Percentiles rank a stretch among this genome's conserved stretches.
Evolutionary conservation across 2,888 invertebrate genomes (phyloP).

Genomic region (Eilema depressum): DNA sequence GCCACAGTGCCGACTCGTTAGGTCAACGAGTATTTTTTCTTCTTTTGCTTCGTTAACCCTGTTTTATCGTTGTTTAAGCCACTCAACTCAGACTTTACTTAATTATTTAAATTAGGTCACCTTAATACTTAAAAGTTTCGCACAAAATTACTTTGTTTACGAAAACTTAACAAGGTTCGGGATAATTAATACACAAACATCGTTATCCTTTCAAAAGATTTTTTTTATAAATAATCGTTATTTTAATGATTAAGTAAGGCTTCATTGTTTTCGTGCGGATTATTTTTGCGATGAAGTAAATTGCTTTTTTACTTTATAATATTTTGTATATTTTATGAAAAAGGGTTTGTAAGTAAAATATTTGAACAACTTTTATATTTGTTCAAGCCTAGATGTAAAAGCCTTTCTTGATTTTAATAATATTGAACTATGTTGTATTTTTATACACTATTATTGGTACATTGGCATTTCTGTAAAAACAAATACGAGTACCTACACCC

Average conservation of each 20-base stretch:
- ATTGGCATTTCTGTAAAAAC: too few relatives aligned
- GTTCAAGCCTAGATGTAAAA: not conserved
- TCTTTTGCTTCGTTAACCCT: slow-evolving; percentile 7
- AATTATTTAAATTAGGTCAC: slow-evolving; percentile 11
- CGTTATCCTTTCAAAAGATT: slow-evolving; percentile 18
- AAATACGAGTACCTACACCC: too few relatives aligned
- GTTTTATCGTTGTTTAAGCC: slow-evolving; percentile 6
- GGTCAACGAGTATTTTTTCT: too few relatives aligned
- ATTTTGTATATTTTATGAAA: not conserved
- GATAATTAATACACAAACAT: slow-evolving; percentile 17
- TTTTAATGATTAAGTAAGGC: slow-evolving; percentile 17
- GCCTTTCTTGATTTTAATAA: too few relatives aligned
- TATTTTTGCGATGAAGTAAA: slow-evolving; percentile 9
- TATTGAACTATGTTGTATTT: too few relatives aligned
- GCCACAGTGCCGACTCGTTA: not conserved
- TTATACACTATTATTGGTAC: too few relatives aligned
- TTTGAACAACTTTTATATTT: not conserved
- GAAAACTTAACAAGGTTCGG: slow-evolving; percentile 13
- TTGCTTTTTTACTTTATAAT: slow-evolving; percentile 5
- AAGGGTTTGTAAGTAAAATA: not conserved
- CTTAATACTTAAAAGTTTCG: slow-evolving; percentile 10
- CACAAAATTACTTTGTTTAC: slow-evolving; percentile 16
- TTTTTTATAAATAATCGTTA: slow-evolving; percentile 18
- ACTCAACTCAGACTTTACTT: slow-evolving; percentile 6
- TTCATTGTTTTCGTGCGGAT: slow-evolving; percentile 1